Conservation (phyloP, 1,140 invertebrate species). For the Thaumatotibia leucotreta region DNA sequence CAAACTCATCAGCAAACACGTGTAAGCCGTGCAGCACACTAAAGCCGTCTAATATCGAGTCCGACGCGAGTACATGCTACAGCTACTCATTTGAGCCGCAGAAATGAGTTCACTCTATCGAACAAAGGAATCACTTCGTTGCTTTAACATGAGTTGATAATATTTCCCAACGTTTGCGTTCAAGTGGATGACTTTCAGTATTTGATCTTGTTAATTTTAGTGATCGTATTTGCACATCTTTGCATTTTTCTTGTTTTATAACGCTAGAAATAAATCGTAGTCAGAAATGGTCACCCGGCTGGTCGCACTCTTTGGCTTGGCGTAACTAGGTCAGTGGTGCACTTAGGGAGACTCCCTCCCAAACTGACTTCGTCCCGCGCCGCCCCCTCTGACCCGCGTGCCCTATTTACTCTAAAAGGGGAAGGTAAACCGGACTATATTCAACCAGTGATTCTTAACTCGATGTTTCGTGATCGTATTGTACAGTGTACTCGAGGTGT, state of each 20-base stretch:
- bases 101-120: background rate
- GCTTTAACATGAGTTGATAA: background rate
- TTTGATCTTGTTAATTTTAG: background rate
- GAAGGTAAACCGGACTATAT: conserved; percentile 28
- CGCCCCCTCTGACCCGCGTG: conserved; percentile 16
- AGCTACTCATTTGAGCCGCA: conserved; percentile 17
- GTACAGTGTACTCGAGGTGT: background rate
- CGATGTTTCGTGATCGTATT: background rate
- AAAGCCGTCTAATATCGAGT: conserved; percentile 14
- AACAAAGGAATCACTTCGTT: background rate
- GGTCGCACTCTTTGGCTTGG: background rate
- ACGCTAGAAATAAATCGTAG: background rate
- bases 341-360: conserved; percentile 41
- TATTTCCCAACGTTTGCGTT: background rate
- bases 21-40: conserved; percentile 55
- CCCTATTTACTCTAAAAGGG: conserved; percentile 18
- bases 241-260: background rate
- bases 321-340: conserved; percentile 66
- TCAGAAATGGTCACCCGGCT: background rate
- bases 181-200: background rate
- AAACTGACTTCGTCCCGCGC: conserved; percentile 13
- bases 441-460: background rate
- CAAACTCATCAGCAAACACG: conserved; percentile 34
- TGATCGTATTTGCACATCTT: background rate
- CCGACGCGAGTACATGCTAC: background rate